phyloP scores from a whole-genome alignment of 2,797 vertebrate genomes.

The Alosa sapidissima region DNA sequence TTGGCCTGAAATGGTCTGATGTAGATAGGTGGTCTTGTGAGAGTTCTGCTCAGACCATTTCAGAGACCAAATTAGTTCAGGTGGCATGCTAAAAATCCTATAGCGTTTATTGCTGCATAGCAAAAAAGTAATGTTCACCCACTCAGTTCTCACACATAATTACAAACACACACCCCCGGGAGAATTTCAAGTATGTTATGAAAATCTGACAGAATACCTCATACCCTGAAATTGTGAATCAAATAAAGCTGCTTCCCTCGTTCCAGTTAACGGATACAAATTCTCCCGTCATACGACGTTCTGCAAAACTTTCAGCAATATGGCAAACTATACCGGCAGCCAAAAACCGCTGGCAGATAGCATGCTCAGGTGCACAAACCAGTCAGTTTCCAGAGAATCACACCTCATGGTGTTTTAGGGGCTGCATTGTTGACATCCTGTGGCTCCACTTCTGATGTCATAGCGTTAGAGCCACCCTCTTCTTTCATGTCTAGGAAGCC shows the following conservation, averaged over 20 bases:
- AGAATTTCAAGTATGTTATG: not conserved
- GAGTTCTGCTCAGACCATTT: not conserved
- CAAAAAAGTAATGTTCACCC: not conserved
- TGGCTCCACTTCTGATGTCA: slow-evolving; percentile 76
- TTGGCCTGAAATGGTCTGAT: not conserved
- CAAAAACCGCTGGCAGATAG: not conserved
- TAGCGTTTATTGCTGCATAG: slow-evolving; percentile 4
- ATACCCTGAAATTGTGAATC: not conserved
- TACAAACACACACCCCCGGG: not conserved
- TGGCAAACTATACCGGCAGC: not conserved
- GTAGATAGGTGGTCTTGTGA: not conserved
- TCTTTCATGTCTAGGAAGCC: slow-evolving; percentile 91
- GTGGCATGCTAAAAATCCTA: not conserved
- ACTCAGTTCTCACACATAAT: not conserved
- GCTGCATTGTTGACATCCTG: slow-evolving; percentile 76
- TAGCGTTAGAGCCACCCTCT: slow-evolving; percentile 69
- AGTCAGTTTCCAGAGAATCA: not conserved
- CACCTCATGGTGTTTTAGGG: slow-evolving; percentile 87
- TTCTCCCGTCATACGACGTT: not conserved
- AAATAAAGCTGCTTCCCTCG: not conserved
- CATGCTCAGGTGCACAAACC: not conserved
- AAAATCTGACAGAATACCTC: not conserved
- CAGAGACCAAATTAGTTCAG: not conserved
- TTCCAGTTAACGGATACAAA: not conserved
- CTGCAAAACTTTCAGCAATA: not conserved